Evolutionary conservation across 2,888 invertebrate genomes (phyloP).

Genomic region (Campoplex capitator): DNA sequence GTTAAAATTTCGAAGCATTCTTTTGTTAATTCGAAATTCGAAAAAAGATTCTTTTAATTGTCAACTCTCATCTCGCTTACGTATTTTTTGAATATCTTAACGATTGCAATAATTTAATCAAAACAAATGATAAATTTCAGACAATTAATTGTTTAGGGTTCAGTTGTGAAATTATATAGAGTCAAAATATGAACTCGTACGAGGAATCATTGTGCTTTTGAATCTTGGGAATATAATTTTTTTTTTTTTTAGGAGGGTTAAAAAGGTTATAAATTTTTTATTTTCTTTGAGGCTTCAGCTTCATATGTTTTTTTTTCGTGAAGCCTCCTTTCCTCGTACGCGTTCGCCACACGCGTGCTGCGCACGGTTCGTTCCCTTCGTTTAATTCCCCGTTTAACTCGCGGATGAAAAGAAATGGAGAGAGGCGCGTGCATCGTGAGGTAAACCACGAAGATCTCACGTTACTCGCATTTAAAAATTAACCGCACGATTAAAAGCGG

Average conservation of each 20-base stretch:
- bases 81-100: neutral
- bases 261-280: neutral
- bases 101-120: neutral
- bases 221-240: neutral
- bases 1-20: neutral
- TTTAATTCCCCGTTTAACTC: neutral
- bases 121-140: neutral
- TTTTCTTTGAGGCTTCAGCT: neutral
- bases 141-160: neutral
- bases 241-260: too few relatives aligned
- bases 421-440: slow-evolving; percentile 34
- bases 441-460: slow-evolving; percentile 20
- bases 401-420: slow-evolving; percentile 1
- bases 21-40: neutral
- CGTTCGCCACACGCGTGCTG: slow-evolving; percentile 31
- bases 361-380: slow-evolving; percentile 6
- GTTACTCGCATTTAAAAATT: slow-evolving; percentile 28
- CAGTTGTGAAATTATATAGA: too few relatives aligned
- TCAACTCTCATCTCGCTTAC: neutral
- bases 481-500: slow-evolving; percentile 17
- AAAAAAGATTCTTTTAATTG: neutral
- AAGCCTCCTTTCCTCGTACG: neutral
- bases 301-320: slow-evolving; percentile 15
- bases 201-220: neutral
- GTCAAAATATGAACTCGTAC: neutral